phyloP scores from a whole-genome alignment of 2,113 vertebrate genomes.

The Nycticorax nycticorax region DNA sequence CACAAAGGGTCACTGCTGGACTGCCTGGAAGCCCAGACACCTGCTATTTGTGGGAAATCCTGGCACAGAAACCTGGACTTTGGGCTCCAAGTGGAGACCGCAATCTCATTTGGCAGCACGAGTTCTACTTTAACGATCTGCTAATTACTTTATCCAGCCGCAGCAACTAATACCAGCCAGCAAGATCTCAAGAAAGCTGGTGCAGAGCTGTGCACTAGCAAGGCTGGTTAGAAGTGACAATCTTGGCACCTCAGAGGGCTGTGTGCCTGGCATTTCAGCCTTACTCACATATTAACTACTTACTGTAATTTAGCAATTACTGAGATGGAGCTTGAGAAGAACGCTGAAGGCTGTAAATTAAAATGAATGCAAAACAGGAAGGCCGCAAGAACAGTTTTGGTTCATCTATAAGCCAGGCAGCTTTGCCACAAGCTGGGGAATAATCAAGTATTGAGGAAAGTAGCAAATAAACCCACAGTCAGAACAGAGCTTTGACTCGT shows the following conservation, averaged over 20 bases:
- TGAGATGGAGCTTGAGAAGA: background rate
- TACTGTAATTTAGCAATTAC: background rate
- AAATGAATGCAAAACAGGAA: background rate
- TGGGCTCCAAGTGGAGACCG: background rate
- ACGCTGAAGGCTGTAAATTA: background rate
- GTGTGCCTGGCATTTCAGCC: rapidly evolving
- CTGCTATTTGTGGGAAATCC: background rate
- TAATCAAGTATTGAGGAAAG: background rate
- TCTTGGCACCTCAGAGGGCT: background rate
- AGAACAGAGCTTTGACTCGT: background rate
- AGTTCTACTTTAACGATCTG: background rate
- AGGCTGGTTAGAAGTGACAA: background rate
- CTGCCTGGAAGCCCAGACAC: background rate
- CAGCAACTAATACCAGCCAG: background rate
- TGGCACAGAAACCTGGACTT: background rate
- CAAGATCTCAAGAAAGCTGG: background rate
- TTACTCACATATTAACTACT: background rate
- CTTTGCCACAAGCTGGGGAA: background rate
- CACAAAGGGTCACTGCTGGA: background rate
- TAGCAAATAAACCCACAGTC: background rate
- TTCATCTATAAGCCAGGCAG: background rate
- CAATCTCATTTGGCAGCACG: background rate
- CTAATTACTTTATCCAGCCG: background rate
- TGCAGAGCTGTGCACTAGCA: background rate
- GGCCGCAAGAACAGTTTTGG: background rate